Evolutionary conservation across 1,140 invertebrate genomes (phyloP).

Genomic region (Sarcophaga peregrina): DNA sequence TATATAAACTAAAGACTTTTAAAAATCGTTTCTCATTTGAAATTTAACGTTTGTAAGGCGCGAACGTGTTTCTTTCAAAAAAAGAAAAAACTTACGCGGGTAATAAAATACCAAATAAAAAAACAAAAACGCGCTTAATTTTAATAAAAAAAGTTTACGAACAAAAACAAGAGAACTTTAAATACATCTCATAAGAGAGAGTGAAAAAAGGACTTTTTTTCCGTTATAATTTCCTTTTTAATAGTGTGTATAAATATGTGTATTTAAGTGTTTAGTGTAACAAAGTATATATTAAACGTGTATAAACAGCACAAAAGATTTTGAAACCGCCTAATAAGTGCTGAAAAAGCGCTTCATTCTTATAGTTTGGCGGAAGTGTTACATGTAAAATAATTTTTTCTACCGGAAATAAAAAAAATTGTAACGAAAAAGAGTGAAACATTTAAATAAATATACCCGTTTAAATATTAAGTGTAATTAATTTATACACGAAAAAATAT

Average conservation of each 20-base stretch:
- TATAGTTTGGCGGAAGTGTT: slow-evolving; percentile 11
- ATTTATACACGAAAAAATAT: not conserved
- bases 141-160: too few relatives aligned
- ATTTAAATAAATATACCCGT: too few relatives aligned
- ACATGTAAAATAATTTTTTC: not conserved
- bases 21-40: slow-evolving; percentile 65
- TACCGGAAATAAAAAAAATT: not conserved
- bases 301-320: too few relatives aligned
- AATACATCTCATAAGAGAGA: too few relatives aligned
- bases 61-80: slow-evolving; percentile 38
- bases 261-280: too few relatives aligned
- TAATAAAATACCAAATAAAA: slow-evolving; percentile 17
- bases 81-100: slow-evolving; percentile 5
- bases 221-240: too few relatives aligned
- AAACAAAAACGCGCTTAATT: not conserved
- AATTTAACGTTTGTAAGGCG: slow-evolving; percentile 57
- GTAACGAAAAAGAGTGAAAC: not conserved
- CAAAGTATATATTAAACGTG: too few relatives aligned
- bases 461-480: not conserved
- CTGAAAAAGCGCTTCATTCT: too few relatives aligned
- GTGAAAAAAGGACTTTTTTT: too few relatives aligned
- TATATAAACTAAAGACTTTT: slow-evolving; percentile 64
- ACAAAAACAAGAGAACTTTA: too few relatives aligned
- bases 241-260: too few relatives aligned
- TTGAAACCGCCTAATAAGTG: too few relatives aligned